Conservation (phyloP, 2,888 invertebrate genomes). For the Axea sp. region DNA sequence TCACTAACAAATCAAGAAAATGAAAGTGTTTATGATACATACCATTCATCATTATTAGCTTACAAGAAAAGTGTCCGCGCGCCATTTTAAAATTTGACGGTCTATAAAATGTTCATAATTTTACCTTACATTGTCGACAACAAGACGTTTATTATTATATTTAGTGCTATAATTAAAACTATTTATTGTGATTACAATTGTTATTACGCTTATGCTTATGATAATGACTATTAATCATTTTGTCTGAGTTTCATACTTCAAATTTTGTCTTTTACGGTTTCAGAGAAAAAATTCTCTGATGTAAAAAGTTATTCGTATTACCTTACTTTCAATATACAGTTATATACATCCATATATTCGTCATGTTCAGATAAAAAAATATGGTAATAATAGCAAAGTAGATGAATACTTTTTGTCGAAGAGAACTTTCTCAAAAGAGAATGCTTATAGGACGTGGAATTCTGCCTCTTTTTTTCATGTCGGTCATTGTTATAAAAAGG, state of each 20-base stretch:
- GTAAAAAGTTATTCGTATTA: slow-evolving; percentile 4
- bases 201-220: slow-evolving; percentile 59
- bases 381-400: slow-evolving; percentile 42
- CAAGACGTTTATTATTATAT: slow-evolving; percentile 56
- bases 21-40: slow-evolving; percentile 47
- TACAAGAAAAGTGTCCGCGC: slow-evolving; percentile 49
- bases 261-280: background rate
- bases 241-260: background rate
- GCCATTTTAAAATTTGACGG: slow-evolving; percentile 50
- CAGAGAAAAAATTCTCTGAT: background rate
- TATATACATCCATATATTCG: slow-evolving; percentile 48
- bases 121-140: slow-evolving; percentile 60
- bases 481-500: slow-evolving; percentile 25
- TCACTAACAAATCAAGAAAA: slow-evolving; percentile 44
- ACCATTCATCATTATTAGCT: slow-evolving; percentile 49
- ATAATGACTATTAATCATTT: slow-evolving; percentile 50
- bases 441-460: slow-evolving; percentile 6
- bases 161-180: slow-evolving; percentile 43
- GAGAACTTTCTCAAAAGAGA: too few species aligned
- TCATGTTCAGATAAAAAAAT: slow-evolving; percentile 48
- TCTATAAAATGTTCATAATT: slow-evolving; percentile 51
- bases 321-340: slow-evolving; percentile 49
- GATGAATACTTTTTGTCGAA: too few species aligned
- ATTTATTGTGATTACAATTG: slow-evolving; percentile 60
- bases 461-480: slow-evolving; percentile 5